Base-by-base conservation (phyloP, 2,113 vertebrate species). In the Ceratotherium simum region DNA sequence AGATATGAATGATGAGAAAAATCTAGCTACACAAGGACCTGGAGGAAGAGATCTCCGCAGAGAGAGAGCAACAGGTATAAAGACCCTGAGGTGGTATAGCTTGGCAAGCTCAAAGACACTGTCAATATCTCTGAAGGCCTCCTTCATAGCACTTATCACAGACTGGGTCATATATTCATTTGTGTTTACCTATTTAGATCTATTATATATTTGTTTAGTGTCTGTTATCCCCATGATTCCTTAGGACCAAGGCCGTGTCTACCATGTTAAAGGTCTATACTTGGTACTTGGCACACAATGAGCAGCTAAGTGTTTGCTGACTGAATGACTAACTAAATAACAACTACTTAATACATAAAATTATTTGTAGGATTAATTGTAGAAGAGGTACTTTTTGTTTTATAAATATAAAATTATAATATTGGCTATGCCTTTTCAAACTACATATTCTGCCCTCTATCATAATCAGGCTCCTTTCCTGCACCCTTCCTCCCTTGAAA, bases 401-500 rank as follows among this genome's bases (percentile, higher is more conserved):
- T 96, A 58, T 75, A 67, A 88, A 62, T 88, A 54, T 79, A 87
- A 90, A 80, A n/a, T n/a, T 82, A 23, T 60, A 78, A 33, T 73
- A 54, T 65, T 75, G 31, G 60, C 51, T 36, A 25, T 60, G 8
- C 2, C 64, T 58, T 78, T 67, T 83, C 14, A n/a, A 73, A 60
- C 0, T 78, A 25, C 7, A 60, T 17, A 31, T 46, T 67, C 79
- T 83, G 31, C 4, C 20, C 13, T 87, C 27, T 64, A 13, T 46
- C 14, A 23, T 29, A 72, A 65, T 46, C 23, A 88, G 33, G 1
- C 25, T 79, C 27, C 42, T 91, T 93, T 95, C 42, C 73, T 20
- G 1, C 11, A 18, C 2, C 11, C 31, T 56, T 65, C 17, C 11
- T 82, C 12, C 16, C 29, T 70, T 76, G 54, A 76, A 69, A 87